Percentiles rank a stretch among this genome's conserved stretches.
Evolutionary conservation across 2,113 vertebrate species (phyloP).

Genomic region (Prinia subflava): DNA sequence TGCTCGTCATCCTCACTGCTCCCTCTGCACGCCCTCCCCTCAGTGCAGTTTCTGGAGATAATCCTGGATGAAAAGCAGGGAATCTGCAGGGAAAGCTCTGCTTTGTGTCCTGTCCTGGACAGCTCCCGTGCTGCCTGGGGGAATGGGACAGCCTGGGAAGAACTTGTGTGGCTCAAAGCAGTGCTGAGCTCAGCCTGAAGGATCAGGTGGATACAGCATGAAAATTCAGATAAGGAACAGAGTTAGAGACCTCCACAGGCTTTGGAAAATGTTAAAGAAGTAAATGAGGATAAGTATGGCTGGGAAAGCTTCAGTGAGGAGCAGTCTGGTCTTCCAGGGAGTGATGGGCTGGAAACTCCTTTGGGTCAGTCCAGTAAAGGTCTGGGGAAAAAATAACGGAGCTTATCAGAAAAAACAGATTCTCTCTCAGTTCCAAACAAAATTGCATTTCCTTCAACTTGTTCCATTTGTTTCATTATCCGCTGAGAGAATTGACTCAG

Average conservation of each 20-base stretch:
- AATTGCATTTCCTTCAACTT: not conserved
- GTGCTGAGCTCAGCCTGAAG: not conserved
- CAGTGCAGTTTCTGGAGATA: not conserved
- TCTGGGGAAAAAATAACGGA: not conserved
- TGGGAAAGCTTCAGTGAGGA: not conserved
- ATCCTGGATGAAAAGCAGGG: not conserved
- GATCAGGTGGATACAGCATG: not conserved
- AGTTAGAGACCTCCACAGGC: not conserved
- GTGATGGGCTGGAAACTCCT: not conserved
- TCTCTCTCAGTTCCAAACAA: not conserved
- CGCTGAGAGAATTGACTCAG: not conserved
- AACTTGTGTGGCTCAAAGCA: not conserved
- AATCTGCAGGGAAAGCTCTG: not conserved
- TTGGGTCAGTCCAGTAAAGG: not conserved
- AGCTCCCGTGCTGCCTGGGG: not conserved
- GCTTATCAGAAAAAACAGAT: not conserved
- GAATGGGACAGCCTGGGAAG: not conserved
- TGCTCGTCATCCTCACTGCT: not conserved
- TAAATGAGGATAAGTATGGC: not conserved
- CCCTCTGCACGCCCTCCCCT: not conserved
- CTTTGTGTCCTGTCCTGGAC: not conserved
- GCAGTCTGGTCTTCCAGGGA: not conserved
- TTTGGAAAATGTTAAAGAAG: not conserved
- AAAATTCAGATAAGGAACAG: not conserved
- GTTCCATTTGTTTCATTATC: constrained; percentile 6